Evolutionary conservation across 1,140 invertebrate species (phyloP).

Genomic region (Hydropsyche tenuis): DNA sequence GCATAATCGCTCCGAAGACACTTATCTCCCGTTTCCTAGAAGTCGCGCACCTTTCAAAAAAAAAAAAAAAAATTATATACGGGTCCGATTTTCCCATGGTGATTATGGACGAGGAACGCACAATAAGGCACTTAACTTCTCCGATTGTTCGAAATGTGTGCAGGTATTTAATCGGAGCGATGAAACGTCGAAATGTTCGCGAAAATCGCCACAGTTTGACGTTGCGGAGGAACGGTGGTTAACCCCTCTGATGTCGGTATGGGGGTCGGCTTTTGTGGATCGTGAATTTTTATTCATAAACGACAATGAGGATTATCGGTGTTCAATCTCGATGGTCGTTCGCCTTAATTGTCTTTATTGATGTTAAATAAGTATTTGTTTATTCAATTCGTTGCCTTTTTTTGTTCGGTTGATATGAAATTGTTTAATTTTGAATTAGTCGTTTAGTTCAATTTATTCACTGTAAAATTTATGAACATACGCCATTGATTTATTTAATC

Average conservation of each 20-base stretch:
- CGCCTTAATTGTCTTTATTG: neutral
- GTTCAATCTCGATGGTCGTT: slow-evolving; percentile 1
- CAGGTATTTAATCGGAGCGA: neutral
- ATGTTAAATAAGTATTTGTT: neutral
- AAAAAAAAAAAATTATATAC: neutral
- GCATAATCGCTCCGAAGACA: slow-evolving; percentile 15
- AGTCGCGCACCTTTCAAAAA: neutral
- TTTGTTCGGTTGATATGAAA: slow-evolving; percentile 7
- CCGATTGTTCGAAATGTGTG: too few species aligned
- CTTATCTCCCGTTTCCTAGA: slow-evolving; percentile 17
- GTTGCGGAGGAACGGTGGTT: neutral
- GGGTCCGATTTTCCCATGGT: slow-evolving; percentile 1
- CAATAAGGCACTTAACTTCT: too few species aligned
- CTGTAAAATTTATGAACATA: too few species aligned
- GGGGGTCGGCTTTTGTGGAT: too few species aligned
- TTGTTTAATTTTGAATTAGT: too few species aligned
- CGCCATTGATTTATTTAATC: too few species aligned
- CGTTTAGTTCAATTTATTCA: too few species aligned
- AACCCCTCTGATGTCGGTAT: neutral
- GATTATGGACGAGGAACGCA: neutral
- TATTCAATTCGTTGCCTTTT: neutral
- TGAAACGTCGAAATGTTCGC: neutral
- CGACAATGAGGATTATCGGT: slow-evolving; percentile 11
- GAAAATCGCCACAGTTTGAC: neutral
- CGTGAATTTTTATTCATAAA: neutral